Evolutionary conservation across 2,113 vertebrate species (phyloP).

Genomic region (Brachypodius melanocephalos): DNA sequence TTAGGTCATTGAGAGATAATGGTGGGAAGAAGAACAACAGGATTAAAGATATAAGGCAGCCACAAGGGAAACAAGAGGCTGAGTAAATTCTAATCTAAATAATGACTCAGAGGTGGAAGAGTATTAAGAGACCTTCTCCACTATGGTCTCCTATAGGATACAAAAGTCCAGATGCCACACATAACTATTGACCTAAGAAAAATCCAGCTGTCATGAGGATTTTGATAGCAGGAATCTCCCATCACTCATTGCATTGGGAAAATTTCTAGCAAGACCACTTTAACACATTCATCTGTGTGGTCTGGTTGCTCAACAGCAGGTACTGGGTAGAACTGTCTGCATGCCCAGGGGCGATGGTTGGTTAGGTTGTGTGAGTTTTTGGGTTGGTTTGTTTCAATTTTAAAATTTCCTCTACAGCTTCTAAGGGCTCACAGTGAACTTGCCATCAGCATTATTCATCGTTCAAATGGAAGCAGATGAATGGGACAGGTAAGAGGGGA

Average conservation of each 20-base stretch:
- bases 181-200: not conserved
- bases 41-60: not conserved
- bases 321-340: not conserved
- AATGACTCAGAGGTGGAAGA: not conserved
- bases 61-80: not conserved
- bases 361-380: not conserved
- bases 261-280: not conserved
- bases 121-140: not conserved
- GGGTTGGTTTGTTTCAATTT: not conserved
- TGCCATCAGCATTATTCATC: not conserved
- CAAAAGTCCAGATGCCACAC: not conserved
- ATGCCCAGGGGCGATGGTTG: fast-evolving
- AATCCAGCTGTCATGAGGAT: not conserved
- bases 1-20: not conserved
- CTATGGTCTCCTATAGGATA: not conserved
- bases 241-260: not conserved
- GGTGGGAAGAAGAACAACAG: not conserved
- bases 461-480: not conserved
- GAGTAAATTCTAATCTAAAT: not conserved
- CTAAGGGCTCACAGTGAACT: not conserved
- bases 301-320: not conserved
- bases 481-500: fast-evolving
- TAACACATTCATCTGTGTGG: not conserved
- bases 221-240: not conserved
- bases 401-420: not conserved